Evolutionary conservation across 2,797 vertebrate species (phyloP).

Genomic region (Falco novaeseelandiae): DNA sequence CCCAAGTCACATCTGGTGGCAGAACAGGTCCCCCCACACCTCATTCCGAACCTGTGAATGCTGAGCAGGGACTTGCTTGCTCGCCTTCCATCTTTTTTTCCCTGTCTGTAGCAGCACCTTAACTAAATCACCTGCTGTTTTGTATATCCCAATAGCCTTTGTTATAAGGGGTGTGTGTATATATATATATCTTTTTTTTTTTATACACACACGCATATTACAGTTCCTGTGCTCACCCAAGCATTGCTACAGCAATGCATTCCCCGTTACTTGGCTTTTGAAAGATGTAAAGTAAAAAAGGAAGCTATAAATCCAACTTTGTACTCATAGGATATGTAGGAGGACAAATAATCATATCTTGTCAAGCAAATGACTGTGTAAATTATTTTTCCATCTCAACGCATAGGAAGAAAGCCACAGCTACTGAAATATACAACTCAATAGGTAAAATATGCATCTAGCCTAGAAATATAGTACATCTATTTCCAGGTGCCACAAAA

Average conservation of each 20-base stretch:
- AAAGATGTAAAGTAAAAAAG: neutral
- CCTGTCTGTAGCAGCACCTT: neutral
- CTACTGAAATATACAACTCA: neutral
- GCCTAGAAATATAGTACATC: neutral
- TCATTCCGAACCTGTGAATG: neutral
- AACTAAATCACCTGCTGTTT: neutral
- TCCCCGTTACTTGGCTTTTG: neutral
- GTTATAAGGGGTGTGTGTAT: rapidly evolving
- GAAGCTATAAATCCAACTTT: neutral
- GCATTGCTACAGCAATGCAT: neutral
- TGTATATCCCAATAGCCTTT: neutral
- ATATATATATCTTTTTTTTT: too few relatives aligned
- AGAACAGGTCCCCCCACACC: neutral
- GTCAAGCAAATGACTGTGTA: neutral
- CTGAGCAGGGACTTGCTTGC: neutral
- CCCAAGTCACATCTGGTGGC: neutral
- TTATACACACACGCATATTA: neutral
- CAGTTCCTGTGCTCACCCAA: neutral
- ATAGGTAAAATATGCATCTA: neutral
- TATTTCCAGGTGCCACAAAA: constrained; percentile 13
- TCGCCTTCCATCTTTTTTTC: neutral
- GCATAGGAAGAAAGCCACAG: neutral
- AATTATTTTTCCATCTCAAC: neutral
- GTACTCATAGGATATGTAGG: neutral
- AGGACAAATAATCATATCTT: constrained; percentile 16